Percentiles rank a stretch among this genome's conserved stretches.
phyloP scores from a whole-genome alignment of 2,113 vertebrate species.

The Lota lota region DNA sequence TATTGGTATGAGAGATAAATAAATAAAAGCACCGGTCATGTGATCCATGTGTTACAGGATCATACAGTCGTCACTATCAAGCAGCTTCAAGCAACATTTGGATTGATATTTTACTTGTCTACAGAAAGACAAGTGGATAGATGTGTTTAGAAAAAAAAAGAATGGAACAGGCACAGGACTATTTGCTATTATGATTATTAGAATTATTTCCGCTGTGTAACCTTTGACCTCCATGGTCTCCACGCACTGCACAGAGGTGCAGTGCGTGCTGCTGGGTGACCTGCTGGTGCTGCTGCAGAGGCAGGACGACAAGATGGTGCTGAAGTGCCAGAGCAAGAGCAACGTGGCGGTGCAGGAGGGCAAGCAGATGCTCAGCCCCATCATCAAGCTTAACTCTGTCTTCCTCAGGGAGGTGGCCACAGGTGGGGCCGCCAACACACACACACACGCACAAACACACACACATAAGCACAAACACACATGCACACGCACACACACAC shows the following conservation, averaged over 20 bases:
- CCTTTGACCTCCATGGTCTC: background rate
- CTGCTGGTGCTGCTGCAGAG: slow-evolving; percentile 85
- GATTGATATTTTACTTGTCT: no score
- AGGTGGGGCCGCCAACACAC: slow-evolving; percentile 64
- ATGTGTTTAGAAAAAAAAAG: no score
- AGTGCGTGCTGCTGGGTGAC: slow-evolving; percentile 84
- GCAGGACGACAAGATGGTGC: slow-evolving; percentile 85
- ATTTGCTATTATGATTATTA: no score
- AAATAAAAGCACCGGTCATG: slow-evolving; percentile 1
- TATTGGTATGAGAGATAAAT: slow-evolving; percentile 64
- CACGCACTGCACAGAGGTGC: slow-evolving; percentile 78
- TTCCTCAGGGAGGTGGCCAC: slow-evolving; percentile 88
- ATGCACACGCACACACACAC: no score
- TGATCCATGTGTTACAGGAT: background rate
- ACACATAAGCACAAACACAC: background rate
- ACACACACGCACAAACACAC: slow-evolving; percentile 4
- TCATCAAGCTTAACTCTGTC: slow-evolving; percentile 83
- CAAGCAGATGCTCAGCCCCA: slow-evolving; percentile 88
- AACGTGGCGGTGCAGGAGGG: slow-evolving; percentile 76
- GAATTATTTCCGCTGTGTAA: no score
- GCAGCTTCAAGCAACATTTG: no score
- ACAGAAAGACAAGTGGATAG: no score
- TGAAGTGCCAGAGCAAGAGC: slow-evolving; percentile 87
- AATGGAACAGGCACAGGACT: no score
- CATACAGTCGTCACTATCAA: no score